Base-by-base conservation (phyloP, 2,113 vertebrate genomes). In the Tautogolabrus adspersus region DNA sequence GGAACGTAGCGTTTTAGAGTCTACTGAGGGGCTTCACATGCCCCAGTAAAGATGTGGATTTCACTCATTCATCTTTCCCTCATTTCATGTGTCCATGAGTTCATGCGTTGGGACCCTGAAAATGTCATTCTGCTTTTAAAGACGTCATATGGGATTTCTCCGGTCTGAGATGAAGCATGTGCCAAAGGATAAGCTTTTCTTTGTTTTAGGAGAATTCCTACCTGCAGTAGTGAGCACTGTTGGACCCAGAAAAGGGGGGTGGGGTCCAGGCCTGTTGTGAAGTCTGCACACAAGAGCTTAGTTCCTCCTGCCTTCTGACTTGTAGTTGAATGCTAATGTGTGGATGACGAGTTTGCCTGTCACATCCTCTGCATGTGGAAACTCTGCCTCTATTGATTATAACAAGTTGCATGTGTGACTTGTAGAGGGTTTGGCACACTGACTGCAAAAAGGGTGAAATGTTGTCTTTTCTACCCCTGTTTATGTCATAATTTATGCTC, bases 11-110 rank as follows among this genome's bases (percentile, higher is more conserved):
- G 73, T 77, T 82, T 26, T 61, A 15, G 92, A 92, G 23, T 62
- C 72, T 66, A 23, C 72, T 46, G 42, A 66, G 46, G 74, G 78
- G 72, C 82, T 87, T 89, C 77, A 68, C 51, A 51, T 58, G 34
- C 30, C 30, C 30, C 30, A 6, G 6, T 34, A 80, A 84, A 89
- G 92, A 94, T 94, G 95, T 97, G 97, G 96, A 96, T 96, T 96
- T 98, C 97, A 95, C 95, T 95, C 96, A 96, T 96, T 92, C 92
- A 88, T 91, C 83, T 76, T 79, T 87, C 83, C 85, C 79, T 79
- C 90, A 91, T 90, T 82, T 75, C 92, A 90, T 80, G 66, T 89
- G 77, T 83, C 80, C 90, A 86, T 86, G 70, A 88, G 67, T 82
- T 83, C 90, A 88, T 74, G 66, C 72, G 81, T 88, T 79, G 83